Conservation (phyloP, 2,113 vertebrate species). For the Centropus unirufus region DNA sequence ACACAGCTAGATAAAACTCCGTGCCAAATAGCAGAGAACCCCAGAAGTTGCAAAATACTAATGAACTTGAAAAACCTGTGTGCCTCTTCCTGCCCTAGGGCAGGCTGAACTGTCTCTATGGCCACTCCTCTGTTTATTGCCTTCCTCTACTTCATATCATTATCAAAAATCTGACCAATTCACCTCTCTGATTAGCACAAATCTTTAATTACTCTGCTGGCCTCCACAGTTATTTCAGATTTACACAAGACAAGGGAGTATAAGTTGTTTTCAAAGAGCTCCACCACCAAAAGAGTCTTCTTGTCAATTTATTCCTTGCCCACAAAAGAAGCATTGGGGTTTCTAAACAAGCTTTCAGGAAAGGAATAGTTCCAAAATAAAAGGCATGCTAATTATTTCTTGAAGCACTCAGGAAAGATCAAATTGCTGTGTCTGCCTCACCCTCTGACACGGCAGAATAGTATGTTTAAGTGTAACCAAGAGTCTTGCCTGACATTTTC, state of each 20-base stretch:
- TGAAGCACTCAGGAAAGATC: background rate
- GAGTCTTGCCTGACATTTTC: background rate
- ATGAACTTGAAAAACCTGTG: background rate
- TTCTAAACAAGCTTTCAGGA: background rate
- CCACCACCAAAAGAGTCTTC: background rate
- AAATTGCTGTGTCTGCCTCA: background rate
- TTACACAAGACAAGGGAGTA: background rate
- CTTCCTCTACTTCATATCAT: background rate
- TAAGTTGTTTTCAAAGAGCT: background rate
- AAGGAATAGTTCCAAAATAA: background rate
- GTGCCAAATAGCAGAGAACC: background rate
- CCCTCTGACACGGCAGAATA: background rate
- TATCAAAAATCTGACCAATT: background rate
- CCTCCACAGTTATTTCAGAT: background rate
- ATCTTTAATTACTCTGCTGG: background rate
- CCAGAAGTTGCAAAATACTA: background rate
- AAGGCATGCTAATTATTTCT: background rate
- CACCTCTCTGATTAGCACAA: background rate
- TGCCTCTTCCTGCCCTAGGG: background rate
- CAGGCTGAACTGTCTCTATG: background rate
- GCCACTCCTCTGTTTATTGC: background rate
- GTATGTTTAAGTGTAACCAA: background rate
- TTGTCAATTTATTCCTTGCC: background rate
- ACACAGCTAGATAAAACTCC: background rate
- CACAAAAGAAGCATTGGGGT: background rate